Evolutionary conservation across 92 coral and sea anemone genomes (phyloP).

Genomic region (Porites lobata): DNA sequence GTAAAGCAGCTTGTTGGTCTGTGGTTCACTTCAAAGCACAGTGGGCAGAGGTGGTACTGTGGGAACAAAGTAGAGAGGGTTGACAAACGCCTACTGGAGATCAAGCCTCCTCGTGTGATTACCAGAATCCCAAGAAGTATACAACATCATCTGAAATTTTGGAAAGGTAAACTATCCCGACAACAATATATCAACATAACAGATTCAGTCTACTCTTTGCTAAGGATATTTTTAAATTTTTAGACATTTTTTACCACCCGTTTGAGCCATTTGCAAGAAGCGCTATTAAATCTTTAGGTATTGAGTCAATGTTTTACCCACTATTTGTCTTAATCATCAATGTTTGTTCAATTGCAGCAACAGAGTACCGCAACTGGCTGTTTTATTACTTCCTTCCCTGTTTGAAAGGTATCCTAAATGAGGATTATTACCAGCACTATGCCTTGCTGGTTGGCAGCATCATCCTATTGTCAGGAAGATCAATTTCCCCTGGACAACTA

Average conservation of each 20-base stretch:
- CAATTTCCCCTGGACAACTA: slow-evolving; percentile 23
- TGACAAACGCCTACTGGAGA: slow-evolving; percentile 46
- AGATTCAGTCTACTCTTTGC: slow-evolving; percentile 34
- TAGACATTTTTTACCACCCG: neutral
- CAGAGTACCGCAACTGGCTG: too few species aligned
- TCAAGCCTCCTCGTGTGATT: slow-evolving; percentile 34
- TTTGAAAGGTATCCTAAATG: slow-evolving; percentile 35
- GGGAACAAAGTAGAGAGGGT: slow-evolving; percentile 27
- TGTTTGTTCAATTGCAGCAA: too few species aligned
- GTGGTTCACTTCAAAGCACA: slow-evolving; percentile 49
- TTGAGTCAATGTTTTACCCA: neutral
- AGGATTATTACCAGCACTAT: slow-evolving; percentile 31
- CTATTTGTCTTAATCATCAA: neutral
- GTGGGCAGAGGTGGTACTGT: slow-evolving; percentile 5
- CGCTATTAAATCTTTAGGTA: neutral
- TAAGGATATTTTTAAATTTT: neutral
- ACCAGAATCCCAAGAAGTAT: neutral
- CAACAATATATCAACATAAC: slow-evolving; percentile 33
- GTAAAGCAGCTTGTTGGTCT: slow-evolving; percentile 50
- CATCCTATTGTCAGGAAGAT: slow-evolving; percentile 34
- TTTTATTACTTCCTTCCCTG: slow-evolving; percentile 36
- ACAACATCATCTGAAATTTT: too few species aligned
- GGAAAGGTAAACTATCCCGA: neutral
- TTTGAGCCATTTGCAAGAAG: neutral
- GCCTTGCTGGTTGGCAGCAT: slow-evolving; percentile 42